Evolutionary conservation across 1,140 invertebrate species (phyloP).

Genomic region (Drosophila ogumai): DNA sequence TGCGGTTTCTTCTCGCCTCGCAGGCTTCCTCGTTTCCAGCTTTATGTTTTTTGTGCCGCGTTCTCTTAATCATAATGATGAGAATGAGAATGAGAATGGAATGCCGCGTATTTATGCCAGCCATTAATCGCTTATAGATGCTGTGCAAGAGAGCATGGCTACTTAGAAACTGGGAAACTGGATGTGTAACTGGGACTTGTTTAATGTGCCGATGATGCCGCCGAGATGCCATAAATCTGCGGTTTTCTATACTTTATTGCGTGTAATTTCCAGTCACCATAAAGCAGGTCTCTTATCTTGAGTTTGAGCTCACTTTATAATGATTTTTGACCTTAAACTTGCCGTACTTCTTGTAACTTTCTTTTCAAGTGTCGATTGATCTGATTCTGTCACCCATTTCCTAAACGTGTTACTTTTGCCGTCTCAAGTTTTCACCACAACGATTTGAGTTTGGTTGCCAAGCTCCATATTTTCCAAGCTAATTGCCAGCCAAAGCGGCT

Average conservation of each 20-base stretch:
- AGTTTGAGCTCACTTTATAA: background rate
- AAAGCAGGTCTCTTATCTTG: background rate
- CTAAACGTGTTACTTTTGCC: constrained; percentile 21
- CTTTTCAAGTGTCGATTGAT: constrained; percentile 27
- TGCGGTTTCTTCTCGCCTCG: constrained; percentile 31
- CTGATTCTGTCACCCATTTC: constrained; percentile 32
- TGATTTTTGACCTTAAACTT: background rate
- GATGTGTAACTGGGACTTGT: constrained; percentile 23
- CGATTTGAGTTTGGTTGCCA: constrained; percentile 23
- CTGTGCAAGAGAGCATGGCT: constrained; percentile 1
- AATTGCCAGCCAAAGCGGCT: constrained; percentile 1
- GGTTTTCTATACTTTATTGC: constrained; percentile 14
- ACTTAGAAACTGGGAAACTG: constrained; percentile 19
- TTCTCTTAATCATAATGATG: constrained; percentile 31
- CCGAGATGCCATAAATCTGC: constrained; percentile 20
- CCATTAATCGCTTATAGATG: constrained; percentile 36
- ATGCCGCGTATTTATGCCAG: constrained; percentile 41
- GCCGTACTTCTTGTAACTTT: background rate
- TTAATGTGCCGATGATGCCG: constrained; percentile 5
- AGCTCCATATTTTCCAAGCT: constrained; percentile 25
- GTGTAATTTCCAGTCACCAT: constrained; percentile 3
- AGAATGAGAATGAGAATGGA: constrained; percentile 38
- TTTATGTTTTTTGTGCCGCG: constrained; percentile 3
- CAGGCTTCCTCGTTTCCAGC: background rate
- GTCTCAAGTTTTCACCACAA: constrained; percentile 47